phyloP scores from a whole-genome alignment of 2,797 vertebrate species.

The Pogonophryne albipinna region DNA sequence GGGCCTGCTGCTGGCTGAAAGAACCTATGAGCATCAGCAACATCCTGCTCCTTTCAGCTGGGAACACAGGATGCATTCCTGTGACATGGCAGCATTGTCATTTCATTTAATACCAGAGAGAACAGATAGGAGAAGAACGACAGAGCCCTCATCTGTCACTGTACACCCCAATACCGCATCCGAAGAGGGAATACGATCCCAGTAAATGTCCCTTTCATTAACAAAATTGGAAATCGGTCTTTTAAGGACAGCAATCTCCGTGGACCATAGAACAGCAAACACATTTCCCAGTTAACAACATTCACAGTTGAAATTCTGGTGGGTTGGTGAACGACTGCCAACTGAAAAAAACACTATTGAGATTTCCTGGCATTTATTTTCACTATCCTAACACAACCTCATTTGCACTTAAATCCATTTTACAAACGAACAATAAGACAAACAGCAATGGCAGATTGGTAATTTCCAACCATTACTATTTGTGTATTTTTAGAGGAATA shows the following conservation, averaged over 20 bases:
- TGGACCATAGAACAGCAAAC: neutral
- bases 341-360: neutral
- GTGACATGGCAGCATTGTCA: constrained; percentile 66
- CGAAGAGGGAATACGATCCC: neutral
- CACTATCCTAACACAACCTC: neutral
- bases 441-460: neutral
- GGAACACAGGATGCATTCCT: constrained; percentile 68
- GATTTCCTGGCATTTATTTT: neutral
- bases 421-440: neutral
- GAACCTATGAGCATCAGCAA: constrained; percentile 82
- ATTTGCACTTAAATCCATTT: neutral
- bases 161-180: constrained; percentile 16
- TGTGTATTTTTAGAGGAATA: too few relatives aligned
- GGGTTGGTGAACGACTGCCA: neutral
- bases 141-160: constrained; percentile 49
- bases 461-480: neutral
- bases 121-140: constrained; percentile 32
- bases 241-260: neutral
- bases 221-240: constrained; percentile 17
- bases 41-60: constrained; percentile 73
- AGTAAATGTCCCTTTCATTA: neutral
- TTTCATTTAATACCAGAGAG: constrained; percentile 53
- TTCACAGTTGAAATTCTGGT: neutral
- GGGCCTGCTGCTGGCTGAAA: constrained; percentile 71
- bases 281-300: neutral